Evolutionary conservation across 2,113 vertebrate genomes (phyloP).

Genomic region (Cacatua alba): DNA sequence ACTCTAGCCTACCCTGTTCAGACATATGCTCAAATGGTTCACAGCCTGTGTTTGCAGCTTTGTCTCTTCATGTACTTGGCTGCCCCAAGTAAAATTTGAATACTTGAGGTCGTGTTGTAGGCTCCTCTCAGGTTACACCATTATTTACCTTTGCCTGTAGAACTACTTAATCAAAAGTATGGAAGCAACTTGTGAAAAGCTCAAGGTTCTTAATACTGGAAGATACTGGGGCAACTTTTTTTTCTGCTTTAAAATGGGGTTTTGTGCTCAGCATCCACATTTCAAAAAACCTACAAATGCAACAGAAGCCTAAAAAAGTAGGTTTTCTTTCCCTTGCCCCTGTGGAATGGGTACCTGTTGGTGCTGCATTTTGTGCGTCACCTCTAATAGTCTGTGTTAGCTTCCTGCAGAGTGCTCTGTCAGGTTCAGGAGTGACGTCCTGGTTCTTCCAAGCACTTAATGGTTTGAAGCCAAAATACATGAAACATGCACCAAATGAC

Average conservation of each 20-base stretch:
- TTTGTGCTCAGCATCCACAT: neutral
- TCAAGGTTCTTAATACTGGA: neutral
- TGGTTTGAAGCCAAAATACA: neutral
- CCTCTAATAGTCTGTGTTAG: neutral
- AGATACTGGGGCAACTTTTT: neutral
- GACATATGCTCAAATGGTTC: neutral
- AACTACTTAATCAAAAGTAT: neutral
- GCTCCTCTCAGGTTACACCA: accelerated
- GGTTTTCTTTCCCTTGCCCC: neutral
- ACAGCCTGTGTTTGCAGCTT: neutral
- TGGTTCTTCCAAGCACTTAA: neutral
- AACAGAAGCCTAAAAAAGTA: neutral
- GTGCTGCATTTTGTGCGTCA: neutral
- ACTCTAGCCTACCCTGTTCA: neutral
- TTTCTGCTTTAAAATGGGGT: neutral
- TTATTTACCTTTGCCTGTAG: neutral
- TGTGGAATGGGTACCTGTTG: neutral
- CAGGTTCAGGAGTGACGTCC: neutral
- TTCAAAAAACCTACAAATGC: neutral
- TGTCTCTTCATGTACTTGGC: neutral
- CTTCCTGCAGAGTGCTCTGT: neutral
- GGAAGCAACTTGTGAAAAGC: neutral
- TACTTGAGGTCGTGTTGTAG: neutral
- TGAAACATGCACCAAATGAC: neutral
- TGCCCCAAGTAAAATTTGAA: neutral